Evolutionary conservation across 2,797 vertebrate species (phyloP), one percentile per base, ranked within the genome.

Genomic region (Benthosema pterotum): DNA sequence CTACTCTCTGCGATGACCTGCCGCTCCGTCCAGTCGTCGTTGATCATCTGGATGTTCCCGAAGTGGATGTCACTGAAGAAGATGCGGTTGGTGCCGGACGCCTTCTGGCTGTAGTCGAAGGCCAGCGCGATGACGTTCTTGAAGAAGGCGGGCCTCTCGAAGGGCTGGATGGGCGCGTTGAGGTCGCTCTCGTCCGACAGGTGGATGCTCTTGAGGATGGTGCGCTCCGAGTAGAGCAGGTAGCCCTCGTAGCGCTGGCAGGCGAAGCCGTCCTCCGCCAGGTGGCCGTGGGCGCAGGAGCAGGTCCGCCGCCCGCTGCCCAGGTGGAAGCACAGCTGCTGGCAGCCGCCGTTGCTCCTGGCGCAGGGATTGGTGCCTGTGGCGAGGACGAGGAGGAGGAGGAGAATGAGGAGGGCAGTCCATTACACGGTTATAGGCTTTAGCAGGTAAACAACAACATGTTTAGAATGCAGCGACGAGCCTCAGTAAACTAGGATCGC

Each of bases 61-160:
- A 94, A 99, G 69, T 99, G 97, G 28, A 96, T 93, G 4, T 99
- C 98, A 1, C 97, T 99, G 85, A 96, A 99, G 88, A 99, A 99
- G n/a, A 99, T 95, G 17, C 96, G 94, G 58, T 98, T 99, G 14
- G 91, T 94, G 9, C 94, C 94, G 50, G 81, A 84, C 51, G 85
- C 94, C 52, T 80, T 92, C 79, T 96, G 95, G 49, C 91, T 92
- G 75, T 96, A 98, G 85, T 99, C 96, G 67, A 98, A 97, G 11
- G 98, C 93, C 78, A 99, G 83, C 0, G 96, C 96, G 2, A 99
- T 93, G 42, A 97, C 78, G 16, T 98, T 99, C 89, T 96, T 99
- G 82, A 99, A 97, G 83, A 93, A 95, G 69, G 93, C 87, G 0
- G 95, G 94, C 58, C 97, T 98, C 81, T 99, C 97, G 2, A 96